Conservation (phyloP, 2,888 invertebrate species). For the Subacronicta megacephala region DNA sequence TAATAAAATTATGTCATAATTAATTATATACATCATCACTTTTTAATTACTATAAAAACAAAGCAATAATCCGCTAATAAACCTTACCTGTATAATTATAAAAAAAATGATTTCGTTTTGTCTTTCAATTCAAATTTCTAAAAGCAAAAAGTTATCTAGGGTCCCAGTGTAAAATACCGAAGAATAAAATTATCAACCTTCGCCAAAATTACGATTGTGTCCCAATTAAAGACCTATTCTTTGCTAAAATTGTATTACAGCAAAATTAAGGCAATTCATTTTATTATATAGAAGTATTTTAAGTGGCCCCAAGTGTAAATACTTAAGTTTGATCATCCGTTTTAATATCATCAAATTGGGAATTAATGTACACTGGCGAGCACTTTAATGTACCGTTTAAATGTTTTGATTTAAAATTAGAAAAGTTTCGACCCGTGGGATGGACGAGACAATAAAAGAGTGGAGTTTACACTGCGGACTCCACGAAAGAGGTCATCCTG, state of each 20-base stretch:
- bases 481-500: conserved; percentile 45
- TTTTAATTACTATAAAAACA: no score
- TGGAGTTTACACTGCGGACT: conserved; percentile 38
- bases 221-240: conserved; percentile 18
- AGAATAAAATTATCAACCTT: background rate
- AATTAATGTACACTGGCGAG: conserved; percentile 49
- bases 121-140: no score
- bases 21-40: no score
- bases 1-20: no score
- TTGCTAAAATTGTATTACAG: conserved; percentile 15
- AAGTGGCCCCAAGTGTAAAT: conserved; percentile 41
- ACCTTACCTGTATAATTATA: no score
- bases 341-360: conserved; percentile 50
- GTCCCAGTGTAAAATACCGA: no score
- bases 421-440: conserved; percentile 46
- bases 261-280: conserved; percentile 30
- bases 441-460: conserved; percentile 45
- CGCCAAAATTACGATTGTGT: conserved; percentile 19
- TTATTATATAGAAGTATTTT: conserved; percentile 29
- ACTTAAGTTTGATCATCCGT: conserved; percentile 48
- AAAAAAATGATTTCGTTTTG: no score
- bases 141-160: no score
- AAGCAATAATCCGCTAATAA: no score
- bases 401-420: conserved; percentile 53
- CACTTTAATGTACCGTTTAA: conserved; percentile 43